Conservation (phyloP, 2,888 invertebrate genomes). For the Resseliella maxima region DNA sequence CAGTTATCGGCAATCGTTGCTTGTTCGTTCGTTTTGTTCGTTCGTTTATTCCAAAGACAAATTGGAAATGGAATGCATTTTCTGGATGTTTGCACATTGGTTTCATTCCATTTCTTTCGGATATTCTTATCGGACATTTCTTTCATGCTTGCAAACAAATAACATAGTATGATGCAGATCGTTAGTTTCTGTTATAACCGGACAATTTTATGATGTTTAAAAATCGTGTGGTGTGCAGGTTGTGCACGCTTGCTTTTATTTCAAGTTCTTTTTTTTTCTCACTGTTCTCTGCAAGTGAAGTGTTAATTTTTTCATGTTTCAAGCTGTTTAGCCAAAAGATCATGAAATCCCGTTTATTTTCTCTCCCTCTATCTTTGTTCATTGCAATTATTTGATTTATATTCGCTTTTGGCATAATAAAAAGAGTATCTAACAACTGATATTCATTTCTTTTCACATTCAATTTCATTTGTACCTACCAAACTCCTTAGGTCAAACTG, state of each 20-base stretch:
- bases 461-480: background rate
- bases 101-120: background rate
- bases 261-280: background rate
- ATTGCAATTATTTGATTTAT: constrained; percentile 35
- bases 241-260: background rate
- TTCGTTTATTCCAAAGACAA: background rate
- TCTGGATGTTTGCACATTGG: constrained; percentile 4
- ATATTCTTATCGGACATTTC: background rate
- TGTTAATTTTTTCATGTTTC: constrained; percentile 23
- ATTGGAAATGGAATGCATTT: constrained; percentile 21
- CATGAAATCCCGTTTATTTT: background rate
- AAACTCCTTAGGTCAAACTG: background rate
- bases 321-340: background rate
- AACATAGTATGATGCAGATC: background rate
- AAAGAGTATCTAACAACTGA: too few species aligned
- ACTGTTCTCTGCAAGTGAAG: background rate
- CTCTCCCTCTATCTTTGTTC: background rate
- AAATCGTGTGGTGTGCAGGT: background rate
- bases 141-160: background rate
- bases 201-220: background rate
- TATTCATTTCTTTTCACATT: background rate
- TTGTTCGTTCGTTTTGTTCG: background rate
- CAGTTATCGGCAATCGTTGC: constrained; percentile 17
- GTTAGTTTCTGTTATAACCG: background rate
- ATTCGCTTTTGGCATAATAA: constrained; percentile 2